phyloP scores from a whole-genome alignment of 2,797 vertebrate species.

The Hapalemur alaotrensis region DNA sequence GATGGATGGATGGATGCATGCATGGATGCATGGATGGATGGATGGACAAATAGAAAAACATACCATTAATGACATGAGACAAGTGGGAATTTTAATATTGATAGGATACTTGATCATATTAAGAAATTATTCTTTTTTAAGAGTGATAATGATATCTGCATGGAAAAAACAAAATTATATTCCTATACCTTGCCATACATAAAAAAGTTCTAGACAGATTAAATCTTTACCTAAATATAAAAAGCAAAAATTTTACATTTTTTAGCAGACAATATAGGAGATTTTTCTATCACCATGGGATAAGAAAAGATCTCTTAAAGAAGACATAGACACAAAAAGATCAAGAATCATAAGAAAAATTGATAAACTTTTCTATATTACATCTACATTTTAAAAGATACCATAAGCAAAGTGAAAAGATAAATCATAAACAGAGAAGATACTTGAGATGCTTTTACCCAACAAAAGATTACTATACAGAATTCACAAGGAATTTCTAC shows the following conservation, averaged over 20 bases:
- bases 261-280: background rate
- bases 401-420: background rate
- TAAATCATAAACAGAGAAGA: background rate
- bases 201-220: background rate
- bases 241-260: background rate
- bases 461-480: background rate
- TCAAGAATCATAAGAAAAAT: background rate
- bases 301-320: background rate
- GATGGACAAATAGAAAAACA: background rate
- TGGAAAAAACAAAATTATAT: background rate
- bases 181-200: background rate
- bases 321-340: background rate
- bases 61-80: background rate
- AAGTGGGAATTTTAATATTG: background rate
- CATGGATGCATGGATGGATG: background rate
- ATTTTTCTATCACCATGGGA: background rate
- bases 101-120: background rate
- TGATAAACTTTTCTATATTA: background rate
- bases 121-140: background rate
- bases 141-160: background rate
- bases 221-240: background rate
- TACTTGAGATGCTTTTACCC: background rate
- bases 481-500: background rate
- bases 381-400: background rate
- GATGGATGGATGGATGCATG: background rate